phyloP scores from a whole-genome alignment of 2,113 vertebrate species.

The Cynoglossus semilaevis region DNA sequence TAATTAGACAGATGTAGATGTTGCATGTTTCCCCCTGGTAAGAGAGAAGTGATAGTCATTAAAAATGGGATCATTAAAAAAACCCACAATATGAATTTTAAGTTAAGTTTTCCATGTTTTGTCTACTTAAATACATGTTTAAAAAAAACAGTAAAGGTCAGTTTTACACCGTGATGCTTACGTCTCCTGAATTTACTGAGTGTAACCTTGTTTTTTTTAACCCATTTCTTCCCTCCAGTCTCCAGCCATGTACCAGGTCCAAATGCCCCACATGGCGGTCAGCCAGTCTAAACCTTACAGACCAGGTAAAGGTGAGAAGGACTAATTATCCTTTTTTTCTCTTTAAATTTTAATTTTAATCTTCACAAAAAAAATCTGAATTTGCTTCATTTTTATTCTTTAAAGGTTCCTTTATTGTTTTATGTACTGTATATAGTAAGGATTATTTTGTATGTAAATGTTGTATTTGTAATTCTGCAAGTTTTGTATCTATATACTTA shows the following conservation, averaged over 20 bases:
- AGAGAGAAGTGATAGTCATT: conserved; percentile 15
- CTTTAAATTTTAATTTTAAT: too few species aligned
- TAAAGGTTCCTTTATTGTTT: too few species aligned
- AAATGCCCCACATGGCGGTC: conserved; percentile 95
- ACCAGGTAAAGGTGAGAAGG: conserved; percentile 99
- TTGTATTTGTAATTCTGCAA: too few species aligned
- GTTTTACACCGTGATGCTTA: conserved; percentile 2
- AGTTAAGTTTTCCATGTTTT: too few species aligned
- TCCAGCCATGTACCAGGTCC: conserved; percentile 90
- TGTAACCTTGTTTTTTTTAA: conserved; percentile 29
- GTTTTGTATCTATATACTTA: too few species aligned
- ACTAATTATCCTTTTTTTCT: conserved; percentile 34
- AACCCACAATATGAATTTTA: too few species aligned
- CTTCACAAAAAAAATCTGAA: too few species aligned
- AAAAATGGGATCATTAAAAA: too few species aligned
- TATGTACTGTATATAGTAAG: neutral
- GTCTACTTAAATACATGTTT: too few species aligned
- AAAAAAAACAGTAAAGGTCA: neutral
- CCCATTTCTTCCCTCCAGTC: conserved; percentile 74
- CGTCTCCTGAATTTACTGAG: neutral
- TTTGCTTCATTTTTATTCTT: too few species aligned
- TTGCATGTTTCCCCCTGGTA: conserved; percentile 64
- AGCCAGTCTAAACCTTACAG: conserved; percentile 99
- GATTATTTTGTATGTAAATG: too few species aligned
- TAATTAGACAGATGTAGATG: conserved; percentile 34